These are phyloP conservation scores for Brachionus manjavacas DNA, from an alignment of 1,140 invertebrate species.

Conservation along the genomic window DNA sequence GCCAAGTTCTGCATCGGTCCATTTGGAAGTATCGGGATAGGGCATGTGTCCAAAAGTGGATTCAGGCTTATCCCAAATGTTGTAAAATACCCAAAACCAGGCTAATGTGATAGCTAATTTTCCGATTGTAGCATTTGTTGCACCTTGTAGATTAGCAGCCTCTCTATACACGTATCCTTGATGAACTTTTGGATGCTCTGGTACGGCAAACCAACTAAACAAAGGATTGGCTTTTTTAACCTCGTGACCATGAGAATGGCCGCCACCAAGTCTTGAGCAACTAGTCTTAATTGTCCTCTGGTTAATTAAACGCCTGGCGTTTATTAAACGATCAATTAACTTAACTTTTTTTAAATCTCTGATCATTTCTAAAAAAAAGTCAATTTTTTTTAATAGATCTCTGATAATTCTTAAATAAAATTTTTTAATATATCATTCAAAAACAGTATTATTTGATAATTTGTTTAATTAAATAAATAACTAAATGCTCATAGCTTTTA, in stretches of 20 bases:
- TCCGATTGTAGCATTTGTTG: neutral
- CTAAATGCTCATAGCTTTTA: neutral
- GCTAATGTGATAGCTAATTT: constrained; percentile 22
- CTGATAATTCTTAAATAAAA: neutral
- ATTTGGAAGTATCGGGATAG: constrained; percentile 41
- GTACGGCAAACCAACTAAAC: constrained; percentile 16
- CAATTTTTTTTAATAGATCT: neutral
- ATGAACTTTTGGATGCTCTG: constrained; percentile 37
- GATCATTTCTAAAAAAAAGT: neutral
- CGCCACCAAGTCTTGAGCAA: neutral
- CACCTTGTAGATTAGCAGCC: constrained; percentile 27
- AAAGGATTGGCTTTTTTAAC: neutral
- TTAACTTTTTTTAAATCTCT: neutral
- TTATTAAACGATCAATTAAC: neutral
- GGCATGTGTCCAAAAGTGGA: constrained; percentile 29
- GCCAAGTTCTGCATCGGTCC: constrained; percentile 27
- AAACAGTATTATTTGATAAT: neutral
- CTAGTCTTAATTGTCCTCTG: neutral
- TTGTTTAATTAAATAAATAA: neutral
- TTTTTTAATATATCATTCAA: neutral
- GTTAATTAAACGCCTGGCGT: neutral
- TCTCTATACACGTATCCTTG: constrained; percentile 35
- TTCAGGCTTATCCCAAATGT: constrained; percentile 8
- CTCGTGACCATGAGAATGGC: neutral
- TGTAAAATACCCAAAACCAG: constrained; percentile 28